Conservation (phyloP, 2,797 vertebrate genomes). For the Erethizon dorsatum region DNA sequence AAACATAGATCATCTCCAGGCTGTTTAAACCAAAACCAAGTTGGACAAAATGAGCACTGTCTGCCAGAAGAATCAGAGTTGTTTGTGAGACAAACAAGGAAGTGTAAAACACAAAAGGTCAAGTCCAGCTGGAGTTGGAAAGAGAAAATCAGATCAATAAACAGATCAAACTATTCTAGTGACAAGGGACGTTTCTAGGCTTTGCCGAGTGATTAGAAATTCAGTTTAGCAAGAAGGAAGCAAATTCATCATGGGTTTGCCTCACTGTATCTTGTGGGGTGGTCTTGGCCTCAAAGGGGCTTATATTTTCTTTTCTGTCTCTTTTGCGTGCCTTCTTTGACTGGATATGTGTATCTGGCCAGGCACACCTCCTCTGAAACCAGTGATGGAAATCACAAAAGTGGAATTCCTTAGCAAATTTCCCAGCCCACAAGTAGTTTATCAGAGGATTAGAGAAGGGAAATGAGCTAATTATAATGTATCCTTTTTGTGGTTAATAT, state of each 20-base stretch:
- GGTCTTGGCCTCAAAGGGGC: not conserved
- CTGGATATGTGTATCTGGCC: not conserved
- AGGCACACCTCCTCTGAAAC: not conserved
- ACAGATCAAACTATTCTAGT: not conserved
- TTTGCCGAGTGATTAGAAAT: constrained; percentile 51
- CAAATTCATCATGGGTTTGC: not conserved
- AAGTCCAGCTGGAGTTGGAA: constrained; percentile 2
- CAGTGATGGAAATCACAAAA: not conserved
- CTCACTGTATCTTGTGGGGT: not conserved
- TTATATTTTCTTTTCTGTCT: not conserved
- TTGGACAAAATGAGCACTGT: not conserved
- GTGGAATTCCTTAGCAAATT: not conserved
- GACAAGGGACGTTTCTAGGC: constrained; percentile 32
- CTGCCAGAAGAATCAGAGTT: not conserved
- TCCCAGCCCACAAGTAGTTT: not conserved
- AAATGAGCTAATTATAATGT: not conserved
- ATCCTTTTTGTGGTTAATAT: constrained; percentile 40
- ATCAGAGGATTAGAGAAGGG: constrained; percentile 35
- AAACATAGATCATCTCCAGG: not conserved
- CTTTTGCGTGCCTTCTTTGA: not conserved
- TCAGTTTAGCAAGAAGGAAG: not conserved
- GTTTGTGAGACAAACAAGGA: not conserved
- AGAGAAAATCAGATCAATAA: constrained; percentile 72
- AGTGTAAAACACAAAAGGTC: constrained; percentile 38
- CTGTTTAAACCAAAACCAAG: constrained; percentile 14